A percentile compares a stretch with the other conserved stretches of the same genome.
Conservation (phyloP, 2,113 vertebrate species). For the Ctenomys sociabilis region DNA sequence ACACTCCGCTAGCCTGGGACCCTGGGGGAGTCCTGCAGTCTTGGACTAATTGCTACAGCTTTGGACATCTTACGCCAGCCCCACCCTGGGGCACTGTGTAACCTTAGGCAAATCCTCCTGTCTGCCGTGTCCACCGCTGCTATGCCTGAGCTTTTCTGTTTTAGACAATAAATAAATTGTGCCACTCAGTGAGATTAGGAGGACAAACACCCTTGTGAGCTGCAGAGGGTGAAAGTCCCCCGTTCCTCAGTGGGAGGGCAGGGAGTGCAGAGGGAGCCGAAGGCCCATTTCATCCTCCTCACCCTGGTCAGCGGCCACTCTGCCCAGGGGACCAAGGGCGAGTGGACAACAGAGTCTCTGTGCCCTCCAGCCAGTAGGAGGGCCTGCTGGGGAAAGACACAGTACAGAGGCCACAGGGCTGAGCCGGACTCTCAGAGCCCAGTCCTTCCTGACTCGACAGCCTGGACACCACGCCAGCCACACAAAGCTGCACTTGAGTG, state of each 20-base stretch:
- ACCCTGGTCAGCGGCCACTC: not conserved
- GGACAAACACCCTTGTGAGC: not conserved
- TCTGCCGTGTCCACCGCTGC: too few relatives aligned
- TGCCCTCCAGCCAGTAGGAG: conserved; percentile 56
- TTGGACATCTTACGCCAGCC: not conserved
- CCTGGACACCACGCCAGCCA: conserved; percentile 44
- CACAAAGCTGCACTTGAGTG: conserved; percentile 25
- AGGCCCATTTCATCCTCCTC: conserved; percentile 33
- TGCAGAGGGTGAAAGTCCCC: not conserved
- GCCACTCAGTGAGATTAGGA: not conserved
- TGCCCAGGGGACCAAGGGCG: not conserved
- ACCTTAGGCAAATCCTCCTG: not conserved
- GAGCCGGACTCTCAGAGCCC: not conserved
- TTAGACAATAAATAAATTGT: not conserved
- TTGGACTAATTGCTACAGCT: not conserved
- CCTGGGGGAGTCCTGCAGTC: not conserved
- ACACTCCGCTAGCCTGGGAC: not conserved
- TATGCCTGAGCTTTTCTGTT: not conserved
- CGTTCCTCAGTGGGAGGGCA: not conserved
- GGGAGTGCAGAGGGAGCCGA: accelerated
- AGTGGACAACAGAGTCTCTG: conserved; percentile 60
- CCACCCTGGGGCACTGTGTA: not conserved
- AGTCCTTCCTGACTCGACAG: not conserved
- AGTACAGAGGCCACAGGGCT: conserved; percentile 17
- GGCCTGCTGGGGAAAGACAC: conserved; percentile 15